Conservation (phyloP, 2,888 invertebrate species). For the Pterostichus niger region DNA sequence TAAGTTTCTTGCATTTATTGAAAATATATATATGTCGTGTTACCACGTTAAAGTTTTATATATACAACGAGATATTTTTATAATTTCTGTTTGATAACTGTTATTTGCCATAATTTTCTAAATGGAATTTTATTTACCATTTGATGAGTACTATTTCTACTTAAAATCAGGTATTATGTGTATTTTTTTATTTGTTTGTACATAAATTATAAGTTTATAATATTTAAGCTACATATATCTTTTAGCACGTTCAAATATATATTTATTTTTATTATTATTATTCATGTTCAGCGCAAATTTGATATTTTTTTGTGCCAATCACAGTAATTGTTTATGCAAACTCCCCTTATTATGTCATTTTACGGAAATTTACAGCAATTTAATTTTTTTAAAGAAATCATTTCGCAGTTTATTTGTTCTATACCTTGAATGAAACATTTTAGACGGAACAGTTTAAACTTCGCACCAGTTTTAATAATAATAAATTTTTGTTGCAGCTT, state of each 20-base stretch:
- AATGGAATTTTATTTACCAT: slow-evolving; percentile 56
- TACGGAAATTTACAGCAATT: not conserved
- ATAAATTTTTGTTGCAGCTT: too few relatives aligned
- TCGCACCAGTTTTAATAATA: too few relatives aligned
- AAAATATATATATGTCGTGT: slow-evolving; percentile 60
- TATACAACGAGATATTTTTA: slow-evolving; percentile 57
- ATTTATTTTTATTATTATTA: slow-evolving; percentile 54
- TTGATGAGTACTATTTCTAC: slow-evolving; percentile 63
- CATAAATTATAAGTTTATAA: slow-evolving; percentile 65
- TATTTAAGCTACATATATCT: slow-evolving; percentile 67
- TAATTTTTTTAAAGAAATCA: too few relatives aligned
- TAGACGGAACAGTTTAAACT: too few relatives aligned
- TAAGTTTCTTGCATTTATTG: slow-evolving; percentile 65
- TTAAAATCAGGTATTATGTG: slow-evolving; percentile 67
- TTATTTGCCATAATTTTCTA: slow-evolving; percentile 64
- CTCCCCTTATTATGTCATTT: slow-evolving; percentile 34
- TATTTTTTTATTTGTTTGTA: slow-evolving; percentile 66
- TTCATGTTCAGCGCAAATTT: slow-evolving; percentile 16
- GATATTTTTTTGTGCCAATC: slow-evolving; percentile 2
- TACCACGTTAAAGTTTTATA: slow-evolving; percentile 64
- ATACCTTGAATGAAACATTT: too few relatives aligned
- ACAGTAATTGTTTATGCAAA: slow-evolving; percentile 2
- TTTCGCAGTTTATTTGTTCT: too few relatives aligned
- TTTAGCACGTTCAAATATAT: slow-evolving; percentile 60
- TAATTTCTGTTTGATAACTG: slow-evolving; percentile 57